Evolutionary conservation across 2,888 invertebrate genomes (phyloP).

Genomic region (Penaeus monodon): DNA sequence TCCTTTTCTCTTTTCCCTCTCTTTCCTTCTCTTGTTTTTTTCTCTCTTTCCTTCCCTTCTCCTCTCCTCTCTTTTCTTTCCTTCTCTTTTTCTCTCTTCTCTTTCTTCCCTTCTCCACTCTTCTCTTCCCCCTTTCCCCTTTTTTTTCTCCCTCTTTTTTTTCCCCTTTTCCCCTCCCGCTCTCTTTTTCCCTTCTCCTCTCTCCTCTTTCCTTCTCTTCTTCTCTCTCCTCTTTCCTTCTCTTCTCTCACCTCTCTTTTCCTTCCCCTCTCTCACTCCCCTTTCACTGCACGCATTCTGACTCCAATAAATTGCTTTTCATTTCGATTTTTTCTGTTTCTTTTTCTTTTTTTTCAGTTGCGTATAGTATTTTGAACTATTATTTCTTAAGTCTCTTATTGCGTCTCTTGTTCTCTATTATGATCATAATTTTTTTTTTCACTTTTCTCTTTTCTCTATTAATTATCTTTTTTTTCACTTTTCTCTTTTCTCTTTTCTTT

Average conservation of each 20-base stretch:
- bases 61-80: neutral
- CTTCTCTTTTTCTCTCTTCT: neutral
- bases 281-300: neutral
- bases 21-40: neutral
- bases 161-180: neutral
- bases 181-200: too few species aligned
- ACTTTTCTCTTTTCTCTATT: too few species aligned
- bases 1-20: neutral
- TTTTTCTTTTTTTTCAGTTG: too few species aligned
- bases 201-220: neutral
- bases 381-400: too few species aligned
- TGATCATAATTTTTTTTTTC: too few species aligned
- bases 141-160: neutral
- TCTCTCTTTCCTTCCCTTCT: neutral
- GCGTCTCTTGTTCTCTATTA: too few species aligned
- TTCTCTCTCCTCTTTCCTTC: neutral
- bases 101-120: neutral
- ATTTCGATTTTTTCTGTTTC: too few species aligned
- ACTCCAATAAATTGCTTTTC: too few species aligned
- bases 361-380: too few species aligned
- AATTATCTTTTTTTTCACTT: too few species aligned
- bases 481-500: too few species aligned
- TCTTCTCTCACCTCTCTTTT: neutral
- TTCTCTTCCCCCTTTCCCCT: neutral
- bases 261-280: neutral